phyloP scores from a whole-genome alignment of 2,113 vertebrate species.

The Sporophila hypoxantha region DNA sequence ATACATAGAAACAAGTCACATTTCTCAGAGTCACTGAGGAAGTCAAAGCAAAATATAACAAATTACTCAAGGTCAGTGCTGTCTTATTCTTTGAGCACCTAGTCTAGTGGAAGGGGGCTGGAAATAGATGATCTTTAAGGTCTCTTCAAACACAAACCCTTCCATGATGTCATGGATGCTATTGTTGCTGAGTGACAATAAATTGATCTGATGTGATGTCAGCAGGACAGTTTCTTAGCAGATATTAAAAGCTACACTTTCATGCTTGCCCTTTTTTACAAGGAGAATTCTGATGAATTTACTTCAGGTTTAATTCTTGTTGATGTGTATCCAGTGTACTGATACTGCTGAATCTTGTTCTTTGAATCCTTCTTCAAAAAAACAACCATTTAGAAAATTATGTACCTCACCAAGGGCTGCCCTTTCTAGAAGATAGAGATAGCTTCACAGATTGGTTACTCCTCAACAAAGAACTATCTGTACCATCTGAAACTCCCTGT shows the following conservation, averaged over 20 bases:
- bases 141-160: not conserved
- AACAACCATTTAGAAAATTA: not conserved
- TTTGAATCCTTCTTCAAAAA: not conserved
- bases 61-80: not conserved
- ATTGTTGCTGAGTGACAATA: not conserved
- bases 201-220: not conserved
- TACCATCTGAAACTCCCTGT: not conserved
- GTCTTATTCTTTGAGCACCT: not conserved
- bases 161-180: not conserved
- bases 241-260: not conserved
- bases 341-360: not conserved
- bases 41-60: not conserved
- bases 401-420: not conserved
- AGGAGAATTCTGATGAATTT: not conserved
- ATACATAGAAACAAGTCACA: not conserved
- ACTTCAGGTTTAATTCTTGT: not conserved
- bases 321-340: not conserved
- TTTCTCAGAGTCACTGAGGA: not conserved
- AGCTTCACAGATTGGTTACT: not conserved
- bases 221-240: not conserved
- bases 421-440: not conserved
- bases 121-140: not conserved
- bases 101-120: not conserved
- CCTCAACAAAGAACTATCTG: not conserved
- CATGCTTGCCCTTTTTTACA: not conserved